phyloP scores from a whole-genome alignment of 2,888 invertebrate species.

The Melanostoma mellinum region DNA sequence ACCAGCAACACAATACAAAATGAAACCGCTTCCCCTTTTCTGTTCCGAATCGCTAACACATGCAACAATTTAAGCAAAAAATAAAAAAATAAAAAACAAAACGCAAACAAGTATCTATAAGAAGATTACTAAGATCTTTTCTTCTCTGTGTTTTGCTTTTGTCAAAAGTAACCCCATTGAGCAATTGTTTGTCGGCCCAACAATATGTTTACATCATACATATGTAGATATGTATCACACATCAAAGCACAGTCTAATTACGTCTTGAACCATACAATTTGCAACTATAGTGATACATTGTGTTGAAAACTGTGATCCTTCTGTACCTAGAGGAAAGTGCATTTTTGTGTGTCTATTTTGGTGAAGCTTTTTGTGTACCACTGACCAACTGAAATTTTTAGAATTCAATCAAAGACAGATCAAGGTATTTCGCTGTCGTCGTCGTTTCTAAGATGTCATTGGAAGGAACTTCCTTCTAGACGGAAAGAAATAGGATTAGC shows the following conservation, averaged over 20 bases:
- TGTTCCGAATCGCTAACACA: slow-evolving; percentile 28
- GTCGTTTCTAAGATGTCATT: slow-evolving; percentile 19
- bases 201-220: background rate
- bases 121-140: slow-evolving; percentile 61
- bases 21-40: slow-evolving; percentile 59
- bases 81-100: slow-evolving; percentile 45
- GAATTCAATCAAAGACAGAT: slow-evolving; percentile 50
- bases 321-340: background rate
- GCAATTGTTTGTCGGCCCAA: slow-evolving; percentile 55
- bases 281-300: slow-evolving; percentile 25
- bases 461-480: slow-evolving; percentile 43
- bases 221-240: background rate
- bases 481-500: background rate
- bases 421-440: slow-evolving; percentile 53
- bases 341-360: slow-evolving; percentile 5
- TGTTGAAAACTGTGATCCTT: slow-evolving; percentile 17
- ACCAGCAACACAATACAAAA: slow-evolving; percentile 7
- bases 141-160: slow-evolving; percentile 27
- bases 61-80: slow-evolving; percentile 31
- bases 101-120: slow-evolving; percentile 63
- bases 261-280: slow-evolving; percentile 51
- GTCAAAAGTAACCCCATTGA: slow-evolving; percentile 69
- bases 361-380: slow-evolving; percentile 28
- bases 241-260: slow-evolving; percentile 56
- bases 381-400: slow-evolving; percentile 33